Percentiles rank a stretch among this genome's conserved stretches.
Evolutionary conservation across 2,888 invertebrate genomes (phyloP).

Genomic region (Dasysyrphus tricinctus): DNA sequence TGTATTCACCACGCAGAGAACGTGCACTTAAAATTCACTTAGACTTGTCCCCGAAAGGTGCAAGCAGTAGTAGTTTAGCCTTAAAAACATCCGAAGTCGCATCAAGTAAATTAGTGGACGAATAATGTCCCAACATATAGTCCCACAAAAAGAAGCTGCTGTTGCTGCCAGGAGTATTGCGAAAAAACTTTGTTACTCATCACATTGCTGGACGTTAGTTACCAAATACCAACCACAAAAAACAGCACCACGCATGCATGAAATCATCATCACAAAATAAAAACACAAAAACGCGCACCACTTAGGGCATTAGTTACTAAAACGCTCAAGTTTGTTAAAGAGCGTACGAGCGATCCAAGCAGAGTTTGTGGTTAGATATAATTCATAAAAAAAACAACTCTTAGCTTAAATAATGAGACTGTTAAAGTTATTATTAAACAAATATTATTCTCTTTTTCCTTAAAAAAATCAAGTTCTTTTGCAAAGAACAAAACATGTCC

Average conservation of each 20-base stretch:
- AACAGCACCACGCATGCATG: constrained; percentile 60
- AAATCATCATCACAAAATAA: constrained; percentile 63
- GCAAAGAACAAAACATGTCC: constrained; percentile 48
- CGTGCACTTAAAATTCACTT: constrained; percentile 89
- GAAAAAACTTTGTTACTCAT: constrained; percentile 57
- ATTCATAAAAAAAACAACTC: constrained; percentile 65
- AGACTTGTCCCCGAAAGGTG: constrained; percentile 83
- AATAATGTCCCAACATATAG: constrained; percentile 48
- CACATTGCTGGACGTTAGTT: constrained; percentile 60
- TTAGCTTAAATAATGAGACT: constrained; percentile 76
- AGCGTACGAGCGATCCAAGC: constrained; percentile 63
- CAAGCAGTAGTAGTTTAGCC: constrained; percentile 22
- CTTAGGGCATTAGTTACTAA: constrained; percentile 74
- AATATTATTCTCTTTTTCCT: constrained; percentile 59
- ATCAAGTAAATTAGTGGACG: constrained; percentile 37
- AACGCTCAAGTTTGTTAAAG: constrained; percentile 58
- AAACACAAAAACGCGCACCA: constrained; percentile 71
- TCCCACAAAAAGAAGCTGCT: constrained; percentile 20
- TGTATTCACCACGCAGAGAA: constrained; percentile 87
- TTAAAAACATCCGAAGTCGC: constrained; percentile 36
- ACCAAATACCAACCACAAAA: constrained; percentile 49
- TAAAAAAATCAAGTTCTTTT: constrained; percentile 44
- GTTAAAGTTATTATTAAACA: constrained; percentile 74
- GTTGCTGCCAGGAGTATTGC: constrained; percentile 61
- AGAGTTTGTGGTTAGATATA: constrained; percentile 69